These are phyloP conservation scores for Distichodus sexfasciatus DNA, from an alignment of 2,797 vertebrate species.

Conservation along the genomic window DNA sequence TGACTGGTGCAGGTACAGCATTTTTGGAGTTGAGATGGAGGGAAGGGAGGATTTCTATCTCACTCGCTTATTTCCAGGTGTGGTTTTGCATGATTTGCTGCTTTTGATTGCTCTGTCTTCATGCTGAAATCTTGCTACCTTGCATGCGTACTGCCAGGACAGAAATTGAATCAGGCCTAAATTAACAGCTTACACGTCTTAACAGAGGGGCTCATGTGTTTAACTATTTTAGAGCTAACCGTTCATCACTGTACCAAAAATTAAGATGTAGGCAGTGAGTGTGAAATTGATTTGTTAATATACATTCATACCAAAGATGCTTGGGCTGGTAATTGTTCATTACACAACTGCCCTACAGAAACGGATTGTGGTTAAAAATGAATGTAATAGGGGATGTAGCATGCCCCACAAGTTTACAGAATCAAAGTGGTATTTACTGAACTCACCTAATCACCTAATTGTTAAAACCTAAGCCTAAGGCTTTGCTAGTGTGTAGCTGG, in stretches of 20 bases:
- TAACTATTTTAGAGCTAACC: background rate
- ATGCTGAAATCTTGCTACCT: background rate
- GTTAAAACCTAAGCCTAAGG: too few species aligned
- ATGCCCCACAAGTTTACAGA: background rate
- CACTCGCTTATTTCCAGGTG: conserved; percentile 31
- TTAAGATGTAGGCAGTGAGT: too few species aligned
- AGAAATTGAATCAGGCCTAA: conserved; percentile 6
- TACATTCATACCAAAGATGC: too few species aligned
- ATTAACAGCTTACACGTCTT: background rate
- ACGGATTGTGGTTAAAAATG: too few species aligned
- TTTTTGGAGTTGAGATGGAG: background rate
- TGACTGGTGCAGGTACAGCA: background rate
- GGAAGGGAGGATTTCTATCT: background rate
- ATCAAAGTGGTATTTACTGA: background rate
- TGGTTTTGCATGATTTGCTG: conserved; percentile 27
- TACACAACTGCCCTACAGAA: too few species aligned
- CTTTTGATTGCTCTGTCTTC: conserved; percentile 27
- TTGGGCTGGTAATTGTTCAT: too few species aligned
- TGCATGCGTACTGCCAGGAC: conserved; percentile 9
- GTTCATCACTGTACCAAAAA: background rate
- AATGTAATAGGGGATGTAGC: too few species aligned
- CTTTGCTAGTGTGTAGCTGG: background rate
- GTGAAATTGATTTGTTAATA: too few species aligned
- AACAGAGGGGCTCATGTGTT: background rate
- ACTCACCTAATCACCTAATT: background rate